Evolutionary conservation across 2,888 invertebrate species (phyloP).

Genomic region (Athripsodes cinereus): DNA sequence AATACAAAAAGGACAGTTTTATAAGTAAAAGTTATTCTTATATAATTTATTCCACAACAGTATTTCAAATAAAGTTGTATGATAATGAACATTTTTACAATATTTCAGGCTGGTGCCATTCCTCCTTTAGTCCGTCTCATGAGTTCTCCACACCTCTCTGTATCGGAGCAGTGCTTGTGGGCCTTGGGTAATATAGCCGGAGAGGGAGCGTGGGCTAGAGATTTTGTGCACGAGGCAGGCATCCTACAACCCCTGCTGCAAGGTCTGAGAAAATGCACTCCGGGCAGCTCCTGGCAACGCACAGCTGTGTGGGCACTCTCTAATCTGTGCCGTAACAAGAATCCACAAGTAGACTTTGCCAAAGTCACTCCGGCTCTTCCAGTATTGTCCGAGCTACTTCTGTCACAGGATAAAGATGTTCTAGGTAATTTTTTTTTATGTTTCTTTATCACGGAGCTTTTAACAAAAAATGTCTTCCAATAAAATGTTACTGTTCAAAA

Average conservation of each 20-base stretch:
- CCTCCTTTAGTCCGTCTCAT: constrained; percentile 73
- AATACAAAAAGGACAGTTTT: too few relatives aligned
- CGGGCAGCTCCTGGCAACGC: constrained; percentile 51
- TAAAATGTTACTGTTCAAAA: too few relatives aligned
- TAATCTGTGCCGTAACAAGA: constrained; percentile 92
- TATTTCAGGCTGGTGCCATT: constrained; percentile 67
- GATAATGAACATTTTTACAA: too few relatives aligned
- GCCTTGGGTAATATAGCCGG: constrained; percentile 97
- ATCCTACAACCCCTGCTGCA: constrained; percentile 66
- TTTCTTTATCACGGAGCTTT: too few relatives aligned
- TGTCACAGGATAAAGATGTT: constrained; percentile 68
- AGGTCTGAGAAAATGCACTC: constrained; percentile 43
- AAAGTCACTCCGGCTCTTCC: constrained; percentile 70
- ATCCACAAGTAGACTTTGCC: constrained; percentile 79
- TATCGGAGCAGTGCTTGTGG: constrained; percentile 94
- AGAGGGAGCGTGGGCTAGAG: constrained; percentile 74
- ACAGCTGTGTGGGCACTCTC: constrained; percentile 93
- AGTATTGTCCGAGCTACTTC: constrained; percentile 66
- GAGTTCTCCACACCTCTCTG: constrained; percentile 57
- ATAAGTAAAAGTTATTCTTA: too few relatives aligned
- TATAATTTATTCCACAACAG: too few relatives aligned
- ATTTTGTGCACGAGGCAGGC: constrained; percentile 68
- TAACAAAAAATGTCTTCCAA: too few relatives aligned
- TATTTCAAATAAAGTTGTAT: too few relatives aligned
- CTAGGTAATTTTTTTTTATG: constrained; percentile 45